Evolutionary conservation across 2,888 invertebrate species (phyloP).

Genomic region (Hymenopus coronatus): DNA sequence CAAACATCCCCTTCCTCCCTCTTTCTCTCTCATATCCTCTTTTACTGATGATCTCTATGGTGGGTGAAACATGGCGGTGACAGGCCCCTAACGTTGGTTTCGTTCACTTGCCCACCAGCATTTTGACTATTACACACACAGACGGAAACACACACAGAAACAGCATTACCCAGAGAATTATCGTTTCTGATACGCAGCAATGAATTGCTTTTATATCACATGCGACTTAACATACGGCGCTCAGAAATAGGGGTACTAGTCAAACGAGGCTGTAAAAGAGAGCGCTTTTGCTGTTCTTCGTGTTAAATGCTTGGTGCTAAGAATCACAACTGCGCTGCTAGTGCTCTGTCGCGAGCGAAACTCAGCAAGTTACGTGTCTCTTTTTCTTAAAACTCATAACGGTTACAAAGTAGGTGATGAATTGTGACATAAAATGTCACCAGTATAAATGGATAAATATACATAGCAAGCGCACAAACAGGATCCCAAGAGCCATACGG

Average conservation of each 20-base stretch:
- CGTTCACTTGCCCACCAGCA: slow-evolving; percentile 18
- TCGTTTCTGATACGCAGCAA: background rate
- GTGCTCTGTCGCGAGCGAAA: background rate
- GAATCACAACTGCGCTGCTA: background rate
- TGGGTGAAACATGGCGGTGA: slow-evolving; percentile 12
- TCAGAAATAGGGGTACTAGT: background rate
- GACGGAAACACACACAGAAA: background rate
- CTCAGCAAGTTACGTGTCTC: no score
- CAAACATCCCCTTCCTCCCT: background rate
- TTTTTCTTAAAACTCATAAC: no score
- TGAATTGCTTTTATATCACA: slow-evolving; percentile 6
- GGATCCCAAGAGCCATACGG: no score
- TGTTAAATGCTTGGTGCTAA: background rate
- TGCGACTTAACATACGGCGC: background rate
- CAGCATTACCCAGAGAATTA: background rate
- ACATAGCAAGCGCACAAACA: no score
- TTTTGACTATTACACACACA: slow-evolving; percentile 5
- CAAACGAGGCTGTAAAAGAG: background rate
- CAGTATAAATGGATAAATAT: no score
- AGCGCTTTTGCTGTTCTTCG: background rate
- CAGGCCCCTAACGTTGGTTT: background rate
- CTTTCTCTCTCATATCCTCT: slow-evolving; percentile 1
- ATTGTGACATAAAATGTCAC: no score
- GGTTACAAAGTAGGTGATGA: no score
- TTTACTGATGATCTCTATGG: slow-evolving; percentile 11